These are phyloP conservation scores for Syrrhaptes paradoxus DNA, from an alignment of 2,113 vertebrate genomes.

Conservation along the genomic window DNA sequence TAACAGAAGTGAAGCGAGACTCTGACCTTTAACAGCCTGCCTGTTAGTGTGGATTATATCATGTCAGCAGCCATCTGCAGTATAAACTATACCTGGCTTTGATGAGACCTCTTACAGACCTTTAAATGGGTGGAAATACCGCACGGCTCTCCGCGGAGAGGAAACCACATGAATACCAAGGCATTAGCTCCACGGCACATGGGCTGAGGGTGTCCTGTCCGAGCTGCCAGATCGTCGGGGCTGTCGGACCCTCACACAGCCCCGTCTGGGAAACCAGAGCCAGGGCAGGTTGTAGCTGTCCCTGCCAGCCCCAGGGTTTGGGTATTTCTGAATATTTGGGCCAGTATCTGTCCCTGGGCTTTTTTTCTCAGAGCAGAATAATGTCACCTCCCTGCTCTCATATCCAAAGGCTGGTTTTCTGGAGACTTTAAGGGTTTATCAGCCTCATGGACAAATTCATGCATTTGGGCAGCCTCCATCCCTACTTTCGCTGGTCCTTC, in stretches of 20 bases:
- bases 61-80: slow-evolving; percentile 67
- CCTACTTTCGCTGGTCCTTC: not conserved
- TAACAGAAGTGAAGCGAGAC: slow-evolving; percentile 68
- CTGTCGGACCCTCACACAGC: not conserved
- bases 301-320: not conserved
- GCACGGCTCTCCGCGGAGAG: not conserved
- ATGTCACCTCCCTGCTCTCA: fast-evolving
- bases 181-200: not conserved
- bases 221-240: not conserved
- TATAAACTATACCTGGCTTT: slow-evolving; percentile 72
- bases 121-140: slow-evolving; percentile 48
- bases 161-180: slow-evolving; percentile 28
- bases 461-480: not conserved
- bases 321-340: not conserved
- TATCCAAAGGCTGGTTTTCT: fast-evolving
- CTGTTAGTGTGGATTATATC: slow-evolving; percentile 66
- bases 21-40: slow-evolving; percentile 68
- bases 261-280: not conserved
- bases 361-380: not conserved
- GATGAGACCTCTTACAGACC: slow-evolving; percentile 62
- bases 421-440: not conserved
- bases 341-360: too few relatives aligned
- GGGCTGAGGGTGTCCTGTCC: not conserved
- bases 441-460: not conserved
- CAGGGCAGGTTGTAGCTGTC: not conserved